Conservation (phyloP, 2,888 invertebrate genomes). For the Ennomos quercinarius region DNA sequence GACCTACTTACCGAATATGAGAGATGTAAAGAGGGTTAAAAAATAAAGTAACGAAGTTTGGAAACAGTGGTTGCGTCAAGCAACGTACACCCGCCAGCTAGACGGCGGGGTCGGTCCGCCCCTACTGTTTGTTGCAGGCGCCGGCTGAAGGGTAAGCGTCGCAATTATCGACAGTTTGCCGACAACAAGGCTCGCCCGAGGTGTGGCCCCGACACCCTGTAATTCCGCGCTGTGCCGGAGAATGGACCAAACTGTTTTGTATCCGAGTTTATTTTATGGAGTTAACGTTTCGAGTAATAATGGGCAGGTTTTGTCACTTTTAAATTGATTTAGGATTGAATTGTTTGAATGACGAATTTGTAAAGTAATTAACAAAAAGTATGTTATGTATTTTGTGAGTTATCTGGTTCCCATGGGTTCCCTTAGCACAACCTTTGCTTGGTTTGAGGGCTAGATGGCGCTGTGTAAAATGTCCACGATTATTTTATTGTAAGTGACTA, state of each 20-base stretch:
- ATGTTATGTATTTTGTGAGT: too few species aligned
- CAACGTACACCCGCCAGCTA: neutral
- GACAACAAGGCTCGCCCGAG: conserved; percentile 15
- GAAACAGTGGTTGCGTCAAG: neutral
- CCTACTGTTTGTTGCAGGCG: neutral
- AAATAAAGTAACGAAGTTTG: neutral
- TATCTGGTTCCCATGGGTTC: too few species aligned
- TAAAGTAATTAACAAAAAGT: too few species aligned
- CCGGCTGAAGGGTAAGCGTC: conserved; percentile 1
- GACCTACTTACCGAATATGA: too few species aligned
- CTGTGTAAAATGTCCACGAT: too few species aligned
- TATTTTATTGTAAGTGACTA: too few species aligned
- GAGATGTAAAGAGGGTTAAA: too few species aligned
- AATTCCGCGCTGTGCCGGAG: neutral
- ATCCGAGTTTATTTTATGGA: neutral
- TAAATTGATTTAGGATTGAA: neutral
- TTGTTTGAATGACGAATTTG: too few species aligned
- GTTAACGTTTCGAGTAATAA: too few species aligned
- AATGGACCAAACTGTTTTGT: conserved; percentile 3
- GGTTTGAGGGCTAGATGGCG: too few species aligned
- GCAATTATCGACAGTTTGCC: conserved; percentile 15
- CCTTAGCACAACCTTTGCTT: too few species aligned
- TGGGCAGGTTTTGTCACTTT: neutral
- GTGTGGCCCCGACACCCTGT: conserved; percentile 18
- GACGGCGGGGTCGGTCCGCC: neutral